phyloP scores from a whole-genome alignment of 2,797 vertebrate genomes.

The Bothrops alternatus region DNA sequence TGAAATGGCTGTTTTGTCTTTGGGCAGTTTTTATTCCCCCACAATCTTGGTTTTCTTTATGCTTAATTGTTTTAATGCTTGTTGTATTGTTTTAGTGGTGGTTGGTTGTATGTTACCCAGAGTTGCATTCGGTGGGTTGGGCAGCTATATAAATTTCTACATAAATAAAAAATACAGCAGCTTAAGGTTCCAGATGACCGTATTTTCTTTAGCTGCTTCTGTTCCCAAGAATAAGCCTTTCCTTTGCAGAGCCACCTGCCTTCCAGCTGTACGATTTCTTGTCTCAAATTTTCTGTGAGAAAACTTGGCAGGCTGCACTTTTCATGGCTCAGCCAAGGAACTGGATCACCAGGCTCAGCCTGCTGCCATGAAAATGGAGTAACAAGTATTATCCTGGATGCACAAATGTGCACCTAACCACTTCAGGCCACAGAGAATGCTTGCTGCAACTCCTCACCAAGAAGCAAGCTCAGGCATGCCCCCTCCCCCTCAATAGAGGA shows the following conservation, averaged over 20 bases:
- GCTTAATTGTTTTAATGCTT: neutral
- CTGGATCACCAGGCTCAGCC: neutral
- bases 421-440: neutral
- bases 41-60: neutral
- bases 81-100: neutral
- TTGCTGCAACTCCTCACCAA: neutral
- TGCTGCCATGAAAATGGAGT: neutral
- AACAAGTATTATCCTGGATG: neutral
- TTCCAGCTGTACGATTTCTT: neutral
- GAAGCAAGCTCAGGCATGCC: accelerated
- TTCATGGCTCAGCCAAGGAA: neutral
- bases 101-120: neutral
- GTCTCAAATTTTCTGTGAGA: neutral
- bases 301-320: too few relatives aligned
- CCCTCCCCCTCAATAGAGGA: too few relatives aligned
- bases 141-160: neutral
- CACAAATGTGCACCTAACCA: neutral
- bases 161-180: accelerated
- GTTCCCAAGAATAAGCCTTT: neutral
- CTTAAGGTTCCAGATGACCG: accelerated
- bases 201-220: neutral
- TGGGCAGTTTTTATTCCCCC: neutral
- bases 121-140: neutral
- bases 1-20: neutral
- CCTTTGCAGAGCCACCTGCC: neutral